A percentile compares a stretch with the other conserved stretches of the same genome.
phyloP scores from a whole-genome alignment of 1,140 invertebrate species.

The Tetraneura akinire region DNA sequence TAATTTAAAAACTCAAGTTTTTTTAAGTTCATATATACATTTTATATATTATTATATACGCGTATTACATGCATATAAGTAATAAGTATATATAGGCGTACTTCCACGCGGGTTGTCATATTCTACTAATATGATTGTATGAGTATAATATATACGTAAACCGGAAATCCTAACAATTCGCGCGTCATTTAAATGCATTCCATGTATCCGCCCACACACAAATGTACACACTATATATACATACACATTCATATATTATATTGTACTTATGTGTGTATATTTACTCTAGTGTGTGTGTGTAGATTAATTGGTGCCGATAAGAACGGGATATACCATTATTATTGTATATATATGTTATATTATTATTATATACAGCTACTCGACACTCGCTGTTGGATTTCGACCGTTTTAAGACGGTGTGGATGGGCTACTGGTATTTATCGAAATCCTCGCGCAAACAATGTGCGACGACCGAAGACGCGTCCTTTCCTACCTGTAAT shows the following conservation, averaged over 20 bases:
- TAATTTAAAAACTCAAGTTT: no score
- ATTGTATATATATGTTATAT: no score
- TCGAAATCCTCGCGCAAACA: constrained; percentile 20
- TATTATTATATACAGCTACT: no score
- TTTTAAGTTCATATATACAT: no score
- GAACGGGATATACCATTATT: not conserved
- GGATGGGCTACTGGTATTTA: constrained; percentile 37
- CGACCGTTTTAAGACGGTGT: not conserved
- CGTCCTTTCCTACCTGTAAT: constrained; percentile 36
- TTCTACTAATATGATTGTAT: no score
- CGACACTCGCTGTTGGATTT: not conserved
- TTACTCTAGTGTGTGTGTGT: constrained; percentile 2
- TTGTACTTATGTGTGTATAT: no score
- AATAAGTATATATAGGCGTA: no score
- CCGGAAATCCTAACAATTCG: not conserved
- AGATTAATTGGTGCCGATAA: constrained; percentile 47
- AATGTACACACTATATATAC: not conserved
- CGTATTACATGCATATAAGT: no score
- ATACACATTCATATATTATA: not conserved
- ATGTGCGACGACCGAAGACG: not conserved
- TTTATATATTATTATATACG: no score
- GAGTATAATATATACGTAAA: no score
- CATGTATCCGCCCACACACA: constrained; percentile 13
- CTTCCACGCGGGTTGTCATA: no score
- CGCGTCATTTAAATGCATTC: not conserved